These are phyloP conservation scores for Pelosia muscerda DNA, from an alignment of 2,888 invertebrate genomes.

Conservation along the genomic window DNA sequence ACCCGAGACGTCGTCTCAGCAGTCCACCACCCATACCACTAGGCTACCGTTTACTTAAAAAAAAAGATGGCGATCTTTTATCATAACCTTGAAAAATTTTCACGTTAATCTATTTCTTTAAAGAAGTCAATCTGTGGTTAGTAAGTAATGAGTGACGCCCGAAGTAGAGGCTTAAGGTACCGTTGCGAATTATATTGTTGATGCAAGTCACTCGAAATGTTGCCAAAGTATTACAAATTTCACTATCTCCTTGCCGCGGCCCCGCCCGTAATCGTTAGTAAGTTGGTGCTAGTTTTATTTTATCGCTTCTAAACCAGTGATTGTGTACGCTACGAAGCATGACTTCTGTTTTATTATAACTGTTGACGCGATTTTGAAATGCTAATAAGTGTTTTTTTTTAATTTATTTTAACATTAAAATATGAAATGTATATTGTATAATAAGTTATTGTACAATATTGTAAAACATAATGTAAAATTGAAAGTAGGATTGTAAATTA, in stretches of 20 bases:
- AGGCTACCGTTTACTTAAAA: no score
- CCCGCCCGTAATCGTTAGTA: slow-evolving; percentile 14
- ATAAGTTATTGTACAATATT: not conserved
- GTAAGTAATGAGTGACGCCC: no score
- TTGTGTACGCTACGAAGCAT: not conserved
- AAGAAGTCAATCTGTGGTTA: no score
- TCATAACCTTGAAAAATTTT: no score
- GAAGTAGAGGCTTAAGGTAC: not conserved
- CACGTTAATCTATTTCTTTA: no score
- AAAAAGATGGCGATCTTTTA: no score
- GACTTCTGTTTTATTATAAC: not conserved
- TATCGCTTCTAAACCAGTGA: not conserved
- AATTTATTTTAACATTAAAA: not conserved
- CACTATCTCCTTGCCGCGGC: not conserved
- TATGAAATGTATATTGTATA: not conserved
- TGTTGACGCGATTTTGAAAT: not conserved
- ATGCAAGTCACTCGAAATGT: slow-evolving; percentile 32
- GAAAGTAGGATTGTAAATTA: not conserved
- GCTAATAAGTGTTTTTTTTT: not conserved
- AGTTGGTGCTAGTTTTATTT: slow-evolving; percentile 13
- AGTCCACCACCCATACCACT: no score
- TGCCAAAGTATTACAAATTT: slow-evolving; percentile 14
- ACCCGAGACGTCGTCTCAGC: no score
- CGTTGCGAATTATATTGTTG: slow-evolving; percentile 34
- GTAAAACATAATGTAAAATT: not conserved